Conservation (phyloP, 2,888 invertebrate species). For the Lochmaea crataegi region DNA sequence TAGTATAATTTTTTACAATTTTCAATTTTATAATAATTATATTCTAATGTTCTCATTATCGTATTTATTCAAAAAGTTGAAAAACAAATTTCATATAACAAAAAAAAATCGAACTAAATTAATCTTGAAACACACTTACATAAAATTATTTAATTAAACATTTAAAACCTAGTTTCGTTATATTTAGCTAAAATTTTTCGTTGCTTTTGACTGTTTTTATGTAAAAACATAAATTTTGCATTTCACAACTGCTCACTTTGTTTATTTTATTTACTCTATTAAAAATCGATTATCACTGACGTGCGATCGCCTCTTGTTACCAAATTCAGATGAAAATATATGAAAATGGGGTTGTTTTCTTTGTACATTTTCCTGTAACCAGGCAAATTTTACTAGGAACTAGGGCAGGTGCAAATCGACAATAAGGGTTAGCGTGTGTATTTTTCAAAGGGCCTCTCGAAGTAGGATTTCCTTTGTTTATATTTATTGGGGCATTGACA, state of each 20-base stretch:
- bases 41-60: too few relatives aligned
- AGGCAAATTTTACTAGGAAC: conserved; percentile 8
- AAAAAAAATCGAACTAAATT: too few relatives aligned
- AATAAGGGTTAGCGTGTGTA: conserved; percentile 22
- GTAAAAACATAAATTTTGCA: too few relatives aligned
- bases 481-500: conserved; percentile 22
- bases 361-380: conserved; percentile 1
- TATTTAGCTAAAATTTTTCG: too few relatives aligned
- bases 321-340: background rate
- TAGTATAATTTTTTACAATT: too few relatives aligned
- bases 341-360: background rate
- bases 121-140: too few relatives aligned
- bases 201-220: too few relatives aligned
- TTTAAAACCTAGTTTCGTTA: too few relatives aligned
- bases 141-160: too few relatives aligned
- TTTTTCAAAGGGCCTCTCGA: conserved; percentile 11
- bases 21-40: too few relatives aligned
- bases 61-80: too few relatives aligned
- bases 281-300: conserved; percentile 1
- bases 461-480: conserved; percentile 22
- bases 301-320: conserved; percentile 2
- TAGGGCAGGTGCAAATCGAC: conserved; percentile 30
- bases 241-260: background rate
- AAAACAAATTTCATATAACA: too few relatives aligned
- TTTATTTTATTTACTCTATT: background rate